Conservation (phyloP, 2,797 vertebrate genomes). For the Parauchenoglanis punctatus region DNA sequence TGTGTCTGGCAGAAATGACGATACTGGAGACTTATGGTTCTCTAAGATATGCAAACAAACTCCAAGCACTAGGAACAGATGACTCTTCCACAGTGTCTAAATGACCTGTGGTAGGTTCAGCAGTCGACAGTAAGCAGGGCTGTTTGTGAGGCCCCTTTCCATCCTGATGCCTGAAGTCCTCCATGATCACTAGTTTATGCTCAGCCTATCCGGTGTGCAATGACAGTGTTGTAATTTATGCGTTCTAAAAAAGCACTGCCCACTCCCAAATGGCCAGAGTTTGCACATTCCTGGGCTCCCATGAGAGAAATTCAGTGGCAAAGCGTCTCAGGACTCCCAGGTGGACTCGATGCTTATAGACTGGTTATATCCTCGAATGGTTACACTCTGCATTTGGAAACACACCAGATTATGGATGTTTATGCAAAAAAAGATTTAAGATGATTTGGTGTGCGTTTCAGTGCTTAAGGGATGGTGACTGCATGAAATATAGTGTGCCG, state of each 20-base stretch:
- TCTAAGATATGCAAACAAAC: conserved; percentile 24
- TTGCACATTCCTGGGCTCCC: conserved; percentile 39
- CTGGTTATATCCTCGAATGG: conserved; percentile 16
- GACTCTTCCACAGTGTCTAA: conserved; percentile 16
- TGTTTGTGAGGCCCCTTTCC: conserved; percentile 32
- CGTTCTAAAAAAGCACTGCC: conserved; percentile 44
- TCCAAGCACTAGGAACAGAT: conserved; percentile 8
- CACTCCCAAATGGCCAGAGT: conserved; percentile 34
- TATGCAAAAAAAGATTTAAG: conserved; percentile 41
- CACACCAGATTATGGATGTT: conserved; percentile 29
- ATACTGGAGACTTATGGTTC: conserved; percentile 17
- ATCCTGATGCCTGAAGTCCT: conserved; percentile 31
- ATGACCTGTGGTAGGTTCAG: conserved; percentile 26
- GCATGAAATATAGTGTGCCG: conserved; percentile 5
- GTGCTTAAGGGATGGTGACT: not conserved
- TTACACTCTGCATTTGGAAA: conserved; percentile 29
- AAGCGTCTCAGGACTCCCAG: conserved; percentile 44
- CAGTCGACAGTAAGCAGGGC: conserved; percentile 23
- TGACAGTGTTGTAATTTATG: conserved; percentile 47
- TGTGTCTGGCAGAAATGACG: not conserved
- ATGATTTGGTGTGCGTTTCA: conserved; percentile 26
- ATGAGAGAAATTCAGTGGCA: conserved; percentile 38
- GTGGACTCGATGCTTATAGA: conserved; percentile 28
- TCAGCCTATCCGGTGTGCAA: conserved; percentile 42
- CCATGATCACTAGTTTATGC: conserved; percentile 49